Evolutionary conservation across 1,140 invertebrate species (phyloP), one percentile per base, ranked within the genome.

Genomic region (Hormaphis cornu): DNA sequence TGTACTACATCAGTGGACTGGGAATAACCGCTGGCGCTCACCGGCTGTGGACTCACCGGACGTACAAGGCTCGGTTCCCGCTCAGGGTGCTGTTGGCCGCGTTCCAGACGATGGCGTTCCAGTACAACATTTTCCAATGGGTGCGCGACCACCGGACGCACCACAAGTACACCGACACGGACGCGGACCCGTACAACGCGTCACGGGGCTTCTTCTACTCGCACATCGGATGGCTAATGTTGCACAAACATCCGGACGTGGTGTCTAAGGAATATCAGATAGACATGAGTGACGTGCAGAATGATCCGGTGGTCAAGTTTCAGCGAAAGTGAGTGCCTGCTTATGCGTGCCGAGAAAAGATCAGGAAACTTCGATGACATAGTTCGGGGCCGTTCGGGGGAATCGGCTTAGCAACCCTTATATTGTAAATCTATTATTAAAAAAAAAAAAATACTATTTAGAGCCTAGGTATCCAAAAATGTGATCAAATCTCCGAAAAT

Each of bases 21-120:
- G 90, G 91, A 4, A 88, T 97, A 61, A 97, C 95, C 12, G 95
- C 92, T 35, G 95, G 95, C n/a, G 92, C 91, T 10, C 95, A 97
- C 78, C 83, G 95, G 74, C 82, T 97, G 20, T 97, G 94, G 94
- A 84, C 94, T 9, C 95, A 98, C 79, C 85, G 89, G 74, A 86
- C 93, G 0, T 97, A 96, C 81, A 96, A 96, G 81, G 95, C 95
- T 6, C 92, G 86, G 77, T 87, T 89, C 81, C 94, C 92, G 1
- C 80, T 97, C 61, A 81, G 90, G 54, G 20, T 91, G 0, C 75
- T 93, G 42, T 78, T 96, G 2, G 86, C 87, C 72, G 48, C 90
- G 14, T 80, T 85, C 56, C 88, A 96, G 74, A 90, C 88, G 1
- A 80, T 88, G 72, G 88, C 93, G 18, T 88, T 92, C 71, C 87